Evolutionary conservation across 2,113 vertebrate genomes (phyloP), one percentile per base, ranked within the genome.

Genomic region (Lepus americanus): DNA sequence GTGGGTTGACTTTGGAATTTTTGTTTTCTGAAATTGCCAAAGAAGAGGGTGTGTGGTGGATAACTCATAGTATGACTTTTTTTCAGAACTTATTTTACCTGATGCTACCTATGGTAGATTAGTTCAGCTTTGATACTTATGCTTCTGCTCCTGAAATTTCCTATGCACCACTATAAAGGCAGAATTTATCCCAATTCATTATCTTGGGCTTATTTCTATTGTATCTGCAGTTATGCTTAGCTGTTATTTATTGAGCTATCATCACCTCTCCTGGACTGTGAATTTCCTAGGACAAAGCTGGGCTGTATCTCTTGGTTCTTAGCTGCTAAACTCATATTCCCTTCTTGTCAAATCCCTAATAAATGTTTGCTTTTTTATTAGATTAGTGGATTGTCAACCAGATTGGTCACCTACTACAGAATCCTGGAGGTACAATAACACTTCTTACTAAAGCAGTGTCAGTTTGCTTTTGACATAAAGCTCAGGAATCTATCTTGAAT

Each of bases 1-100:
- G 0, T 44, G 49, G 61, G 16, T 4, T 39, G 66, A 67, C 49
- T 27, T 19, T 74, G 55, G 31, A 3, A 39, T 83, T 86, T 59
- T 44, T 39, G 16, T 83, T 44, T 90, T 79, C 36, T 64, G 51
- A 94, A 72, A 61, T 61, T 95, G 17, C 27, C 19, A 44, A 82
- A 66, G 36, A 84, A 91, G 61, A 86, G 29, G 61, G 64, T 14
- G 2, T 36, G 13, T 44, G 39, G 61, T 51, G 39, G 59, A n/a
- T 19, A 77, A 23, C 14, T 53, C 22, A 9, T 23, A 55, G 44
- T 20, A 19, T 10, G 29, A 27, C 39, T 78, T 67, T 84, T 55
- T 61, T 78, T 44, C 55, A 90, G 70, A 88, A 91, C 69, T 72
- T 80, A 59, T 78, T 88, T 92, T 92, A 63, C 3, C 22, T 88